Evolutionary conservation across 2,797 vertebrate species (phyloP).

Genomic region (Sebastes hopkinsi): DNA sequence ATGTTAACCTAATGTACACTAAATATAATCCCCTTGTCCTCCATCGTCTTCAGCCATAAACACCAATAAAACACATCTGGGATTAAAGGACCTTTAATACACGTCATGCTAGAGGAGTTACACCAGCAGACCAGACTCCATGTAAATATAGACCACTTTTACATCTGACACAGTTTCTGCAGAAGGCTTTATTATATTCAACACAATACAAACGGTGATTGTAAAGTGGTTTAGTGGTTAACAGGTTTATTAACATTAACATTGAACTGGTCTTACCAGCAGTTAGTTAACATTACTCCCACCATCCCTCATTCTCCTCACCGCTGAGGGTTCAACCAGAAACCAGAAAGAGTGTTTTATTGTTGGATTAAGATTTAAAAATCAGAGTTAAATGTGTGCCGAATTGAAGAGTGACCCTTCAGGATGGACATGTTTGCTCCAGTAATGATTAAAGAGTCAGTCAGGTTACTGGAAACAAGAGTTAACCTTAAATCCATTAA

Average conservation of each 20-base stretch:
- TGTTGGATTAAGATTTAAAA: too few relatives aligned
- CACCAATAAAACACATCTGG: background rate
- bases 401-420: fast-evolving
- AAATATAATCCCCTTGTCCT: background rate
- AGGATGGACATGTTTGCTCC: fast-evolving
- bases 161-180: background rate
- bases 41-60: background rate
- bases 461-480: fast-evolving
- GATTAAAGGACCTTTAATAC: background rate
- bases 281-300: background rate
- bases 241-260: background rate
- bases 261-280: background rate
- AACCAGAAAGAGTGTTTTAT: fast-evolving
- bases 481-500: background rate
- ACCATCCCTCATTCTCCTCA: too few relatives aligned
- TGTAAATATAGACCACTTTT: background rate
- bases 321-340: too few relatives aligned
- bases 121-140: background rate
- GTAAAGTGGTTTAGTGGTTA: fast-evolving
- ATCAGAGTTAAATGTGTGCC: fast-evolving
- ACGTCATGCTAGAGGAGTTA: conserved; percentile 45
- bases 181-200: fast-evolving
- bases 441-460: fast-evolving
- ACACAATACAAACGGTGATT: fast-evolving
- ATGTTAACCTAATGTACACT: background rate